Evolutionary conservation across 2,888 invertebrate genomes (phyloP).

Genomic region (Apotomis turbidana): DNA sequence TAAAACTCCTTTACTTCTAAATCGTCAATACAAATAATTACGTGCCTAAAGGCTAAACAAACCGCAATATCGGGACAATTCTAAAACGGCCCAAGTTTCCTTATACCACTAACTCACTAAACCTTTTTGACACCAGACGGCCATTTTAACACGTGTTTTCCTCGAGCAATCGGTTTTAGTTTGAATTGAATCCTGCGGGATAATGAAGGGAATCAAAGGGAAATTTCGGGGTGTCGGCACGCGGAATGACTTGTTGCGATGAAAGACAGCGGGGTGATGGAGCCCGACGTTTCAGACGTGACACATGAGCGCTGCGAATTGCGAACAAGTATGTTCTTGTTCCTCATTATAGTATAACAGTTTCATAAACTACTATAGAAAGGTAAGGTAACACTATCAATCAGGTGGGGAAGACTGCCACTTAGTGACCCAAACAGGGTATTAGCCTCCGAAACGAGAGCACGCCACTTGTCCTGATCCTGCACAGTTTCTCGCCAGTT

Average conservation of each 20-base stretch:
- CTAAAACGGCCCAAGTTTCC: background rate
- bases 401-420: too few relatives aligned
- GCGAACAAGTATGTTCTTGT: background rate
- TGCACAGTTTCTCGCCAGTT: too few relatives aligned
- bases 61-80: background rate
- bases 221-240: slow-evolving; percentile 53
- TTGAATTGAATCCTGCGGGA: slow-evolving; percentile 35
- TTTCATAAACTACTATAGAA: too few relatives aligned
- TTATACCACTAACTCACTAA: background rate
- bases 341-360: too few relatives aligned
- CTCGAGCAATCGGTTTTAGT: slow-evolving; percentile 32
- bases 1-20: background rate
- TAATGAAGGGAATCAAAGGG: slow-evolving; percentile 66
- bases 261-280: slow-evolving; percentile 61
- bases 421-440: too few relatives aligned
- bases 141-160: slow-evolving; percentile 16
- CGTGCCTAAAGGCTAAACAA: background rate
- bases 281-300: slow-evolving; percentile 49
- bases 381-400: too few relatives aligned
- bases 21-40: background rate
- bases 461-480: too few relatives aligned
- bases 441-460: too few relatives aligned
- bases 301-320: slow-evolving; percentile 41
- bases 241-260: slow-evolving; percentile 70
- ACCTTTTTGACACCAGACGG: background rate